Conservation (phyloP, 2,113 vertebrate genomes). For the Xiphias gladius region DNA sequence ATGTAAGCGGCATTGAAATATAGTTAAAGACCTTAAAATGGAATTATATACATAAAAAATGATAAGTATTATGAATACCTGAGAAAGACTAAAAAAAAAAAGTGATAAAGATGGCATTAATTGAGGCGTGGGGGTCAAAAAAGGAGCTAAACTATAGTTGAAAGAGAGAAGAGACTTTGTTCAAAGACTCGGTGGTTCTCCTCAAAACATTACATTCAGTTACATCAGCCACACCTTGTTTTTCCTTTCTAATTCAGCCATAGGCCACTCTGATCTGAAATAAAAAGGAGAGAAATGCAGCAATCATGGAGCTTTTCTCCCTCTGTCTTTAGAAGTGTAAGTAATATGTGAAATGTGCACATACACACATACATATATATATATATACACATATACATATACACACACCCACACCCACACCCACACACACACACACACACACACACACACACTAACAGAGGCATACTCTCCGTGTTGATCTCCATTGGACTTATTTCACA, state of each 20-base stretch:
- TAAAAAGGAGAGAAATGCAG: slow-evolving; percentile 51
- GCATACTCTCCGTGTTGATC: slow-evolving; percentile 19
- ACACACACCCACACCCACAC: not conserved
- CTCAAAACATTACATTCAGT: slow-evolving; percentile 78
- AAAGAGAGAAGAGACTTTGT: slow-evolving; percentile 55
- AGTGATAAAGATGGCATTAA: slow-evolving; percentile 34
- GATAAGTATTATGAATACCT: slow-evolving; percentile 61
- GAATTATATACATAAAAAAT: slow-evolving; percentile 22
- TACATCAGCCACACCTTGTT: slow-evolving; percentile 75
- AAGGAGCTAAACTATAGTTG: slow-evolving; percentile 24
- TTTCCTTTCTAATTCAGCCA: slow-evolving; percentile 42
- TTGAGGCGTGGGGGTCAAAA: slow-evolving; percentile 38
- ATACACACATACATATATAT: not conserved
- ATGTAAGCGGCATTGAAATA: slow-evolving; percentile 3
- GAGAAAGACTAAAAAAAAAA: slow-evolving; percentile 64
- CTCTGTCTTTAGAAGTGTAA: slow-evolving; percentile 35
- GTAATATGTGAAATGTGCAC: slow-evolving; percentile 26
- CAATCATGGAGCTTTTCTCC: slow-evolving; percentile 43
- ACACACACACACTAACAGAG: slow-evolving; percentile 2
- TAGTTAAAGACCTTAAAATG: slow-evolving; percentile 5
- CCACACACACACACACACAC: slow-evolving; percentile 7
- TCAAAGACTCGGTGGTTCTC: slow-evolving; percentile 58
- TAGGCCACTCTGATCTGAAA: slow-evolving; percentile 51
- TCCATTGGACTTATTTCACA: slow-evolving; percentile 25
- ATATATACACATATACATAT: not conserved